A percentile compares a stretch with the other conserved stretches of the same genome.
These are phyloP conservation scores for Phrynocephalus guinanensis DNA, from an alignment of 2,797 vertebrate genomes.

Conservation along the genomic window DNA sequence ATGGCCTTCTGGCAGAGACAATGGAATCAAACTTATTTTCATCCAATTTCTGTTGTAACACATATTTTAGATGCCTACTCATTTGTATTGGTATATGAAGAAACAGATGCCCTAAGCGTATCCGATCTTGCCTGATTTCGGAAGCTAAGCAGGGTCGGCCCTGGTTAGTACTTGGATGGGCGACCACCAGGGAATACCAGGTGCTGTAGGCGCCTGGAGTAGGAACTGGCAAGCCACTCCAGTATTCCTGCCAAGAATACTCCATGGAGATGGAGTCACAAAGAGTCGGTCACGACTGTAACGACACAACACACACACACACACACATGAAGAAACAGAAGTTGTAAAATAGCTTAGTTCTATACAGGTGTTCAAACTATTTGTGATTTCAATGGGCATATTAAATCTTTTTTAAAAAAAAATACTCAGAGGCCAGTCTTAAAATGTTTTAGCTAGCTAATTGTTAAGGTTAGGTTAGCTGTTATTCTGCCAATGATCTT, in stretches of 20 bases:
- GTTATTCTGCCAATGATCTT: neutral
- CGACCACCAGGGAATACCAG: no score
- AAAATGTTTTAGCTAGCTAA: neutral
- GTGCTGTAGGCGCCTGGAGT: no score
- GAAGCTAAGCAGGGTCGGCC: no score
- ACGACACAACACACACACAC: no score
- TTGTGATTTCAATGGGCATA: neutral
- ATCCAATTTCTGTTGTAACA: slow-evolving; percentile 40
- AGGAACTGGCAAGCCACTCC: no score
- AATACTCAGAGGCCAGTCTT: neutral
- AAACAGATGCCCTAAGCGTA: neutral
- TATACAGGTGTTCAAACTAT: neutral
- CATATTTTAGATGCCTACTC: slow-evolving; percentile 9
- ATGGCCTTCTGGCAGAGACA: neutral
- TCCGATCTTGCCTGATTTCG: no score
- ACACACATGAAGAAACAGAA: neutral
- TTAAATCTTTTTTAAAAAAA: no score
- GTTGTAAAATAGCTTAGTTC: neutral
- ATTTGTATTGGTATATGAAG: slow-evolving; percentile 35
- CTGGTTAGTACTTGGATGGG: no score
- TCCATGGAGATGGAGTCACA: no score
- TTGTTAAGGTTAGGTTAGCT: neutral
- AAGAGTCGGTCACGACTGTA: no score
- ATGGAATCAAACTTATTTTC: neutral
- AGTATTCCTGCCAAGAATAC: no score